Conservation (phyloP, 2,888 invertebrate genomes). For the Fissipunctia ypsillon region DNA sequence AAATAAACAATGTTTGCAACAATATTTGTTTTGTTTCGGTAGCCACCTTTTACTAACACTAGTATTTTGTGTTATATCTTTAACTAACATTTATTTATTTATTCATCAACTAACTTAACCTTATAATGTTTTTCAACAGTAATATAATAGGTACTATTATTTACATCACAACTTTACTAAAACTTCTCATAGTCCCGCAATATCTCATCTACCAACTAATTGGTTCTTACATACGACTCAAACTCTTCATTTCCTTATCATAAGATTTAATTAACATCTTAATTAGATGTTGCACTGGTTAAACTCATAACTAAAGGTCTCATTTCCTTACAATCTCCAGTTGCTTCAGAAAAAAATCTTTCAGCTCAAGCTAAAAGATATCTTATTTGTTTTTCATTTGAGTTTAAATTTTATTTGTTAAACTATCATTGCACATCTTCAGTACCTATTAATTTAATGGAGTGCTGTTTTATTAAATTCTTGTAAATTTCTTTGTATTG, state of each 20-base stretch:
- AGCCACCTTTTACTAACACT: conserved; percentile 38
- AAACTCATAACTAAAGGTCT: conserved; percentile 47
- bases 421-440: conserved; percentile 53
- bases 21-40: conserved; percentile 69
- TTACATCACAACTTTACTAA: not conserved
- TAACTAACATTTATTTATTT: conserved; percentile 11
- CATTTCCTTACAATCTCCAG: conserved; percentile 63
- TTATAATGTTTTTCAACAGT: not conserved
- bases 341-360: conserved; percentile 41
- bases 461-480: conserved; percentile 73
- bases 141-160: not conserved
- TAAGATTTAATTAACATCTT: conserved; percentile 52
- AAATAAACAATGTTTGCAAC: conserved; percentile 69
- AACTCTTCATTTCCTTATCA: conserved; percentile 50
- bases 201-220: conserved; percentile 25
- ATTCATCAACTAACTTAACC: not conserved
- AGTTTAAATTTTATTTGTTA: conserved; percentile 45
- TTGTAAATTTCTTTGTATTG: conserved; percentile 68
- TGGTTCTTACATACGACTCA: conserved; percentile 20
- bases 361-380: conserved; percentile 33
- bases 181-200: conserved; percentile 16
- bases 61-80: conserved; percentile 6
- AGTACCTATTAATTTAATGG: conserved; percentile 61
- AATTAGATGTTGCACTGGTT: conserved; percentile 56
- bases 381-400: conserved; percentile 39